These are phyloP conservation scores for Trogon melanurus DNA, from an alignment of 2,113 vertebrate species.

Conservation along the genomic window DNA sequence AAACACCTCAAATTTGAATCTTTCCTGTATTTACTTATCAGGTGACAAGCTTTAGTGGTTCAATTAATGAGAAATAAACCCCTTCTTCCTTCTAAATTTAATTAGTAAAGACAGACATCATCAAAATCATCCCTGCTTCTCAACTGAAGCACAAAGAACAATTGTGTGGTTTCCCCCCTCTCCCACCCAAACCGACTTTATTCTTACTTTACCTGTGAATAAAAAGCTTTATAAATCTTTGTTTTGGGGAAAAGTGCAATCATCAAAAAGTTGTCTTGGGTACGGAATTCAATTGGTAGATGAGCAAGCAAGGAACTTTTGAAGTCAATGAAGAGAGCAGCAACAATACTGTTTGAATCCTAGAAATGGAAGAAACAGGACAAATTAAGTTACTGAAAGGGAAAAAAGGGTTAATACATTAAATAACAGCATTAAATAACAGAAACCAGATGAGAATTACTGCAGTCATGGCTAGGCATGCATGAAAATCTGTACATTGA, in stretches of 20 bases:
- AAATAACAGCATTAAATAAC: neutral
- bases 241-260: slow-evolving; percentile 88
- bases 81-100: neutral
- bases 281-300: slow-evolving; percentile 86
- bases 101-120: neutral
- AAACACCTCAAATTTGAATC: neutral
- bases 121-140: neutral
- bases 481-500: neutral
- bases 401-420: neutral
- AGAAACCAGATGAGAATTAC: neutral
- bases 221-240: slow-evolving; percentile 89
- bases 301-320: slow-evolving; percentile 83
- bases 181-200: neutral
- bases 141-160: neutral
- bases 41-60: neutral
- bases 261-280: slow-evolving; percentile 80
- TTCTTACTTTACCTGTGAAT: slow-evolving; percentile 82
- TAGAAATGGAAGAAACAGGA: slow-evolving; percentile 53
- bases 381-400: neutral
- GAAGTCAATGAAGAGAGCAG: slow-evolving; percentile 86
- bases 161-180: neutral
- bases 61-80: neutral
- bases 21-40: neutral
- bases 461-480: neutral
- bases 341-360: slow-evolving; percentile 84